Conservation (phyloP, 2,797 vertebrate genomes). For the Echiichthys vipera region DNA sequence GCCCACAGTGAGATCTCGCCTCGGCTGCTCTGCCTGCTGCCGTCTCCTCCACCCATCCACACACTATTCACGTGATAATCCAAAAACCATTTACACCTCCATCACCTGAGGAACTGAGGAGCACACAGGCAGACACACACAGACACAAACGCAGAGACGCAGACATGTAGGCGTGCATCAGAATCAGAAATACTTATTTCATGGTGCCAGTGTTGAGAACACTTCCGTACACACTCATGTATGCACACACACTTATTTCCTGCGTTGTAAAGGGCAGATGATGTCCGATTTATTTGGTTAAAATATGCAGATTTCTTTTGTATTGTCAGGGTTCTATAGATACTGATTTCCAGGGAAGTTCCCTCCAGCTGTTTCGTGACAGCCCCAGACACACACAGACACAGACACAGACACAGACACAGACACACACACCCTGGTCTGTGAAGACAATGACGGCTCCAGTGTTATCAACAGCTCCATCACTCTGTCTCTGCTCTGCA, state of each 20-base stretch:
- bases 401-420: conserved; percentile 36
- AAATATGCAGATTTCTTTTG: too few relatives aligned
- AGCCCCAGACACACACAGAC: conserved; percentile 43
- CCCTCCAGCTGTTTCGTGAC: conserved; percentile 62
- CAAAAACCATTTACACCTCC: conserved; percentile 24
- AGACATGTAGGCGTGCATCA: conserved; percentile 27
- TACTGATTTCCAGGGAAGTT: conserved; percentile 29
- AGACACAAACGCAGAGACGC: background rate
- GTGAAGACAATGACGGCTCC: conserved; percentile 78
- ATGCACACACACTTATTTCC: conserved; percentile 12
- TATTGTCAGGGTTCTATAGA: background rate
- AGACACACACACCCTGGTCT: conserved; percentile 49
- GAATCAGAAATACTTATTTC: too few relatives aligned
- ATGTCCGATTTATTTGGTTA: too few relatives aligned
- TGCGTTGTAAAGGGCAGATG: background rate
- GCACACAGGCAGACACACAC: conserved; percentile 20
- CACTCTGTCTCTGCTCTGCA: conserved; percentile 71
- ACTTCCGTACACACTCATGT: background rate
- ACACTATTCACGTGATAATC: conserved; percentile 61
- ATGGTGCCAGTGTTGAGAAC: conserved; percentile 43
- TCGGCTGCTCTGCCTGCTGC: conserved; percentile 21
- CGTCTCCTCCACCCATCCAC: conserved; percentile 42
- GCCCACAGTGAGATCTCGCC: background rate
- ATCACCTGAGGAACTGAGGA: conserved; percentile 13
- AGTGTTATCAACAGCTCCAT: conserved; percentile 77